phyloP scores from a whole-genome alignment of 1,140 invertebrate genomes.

The Penaeus chinensis region DNA sequence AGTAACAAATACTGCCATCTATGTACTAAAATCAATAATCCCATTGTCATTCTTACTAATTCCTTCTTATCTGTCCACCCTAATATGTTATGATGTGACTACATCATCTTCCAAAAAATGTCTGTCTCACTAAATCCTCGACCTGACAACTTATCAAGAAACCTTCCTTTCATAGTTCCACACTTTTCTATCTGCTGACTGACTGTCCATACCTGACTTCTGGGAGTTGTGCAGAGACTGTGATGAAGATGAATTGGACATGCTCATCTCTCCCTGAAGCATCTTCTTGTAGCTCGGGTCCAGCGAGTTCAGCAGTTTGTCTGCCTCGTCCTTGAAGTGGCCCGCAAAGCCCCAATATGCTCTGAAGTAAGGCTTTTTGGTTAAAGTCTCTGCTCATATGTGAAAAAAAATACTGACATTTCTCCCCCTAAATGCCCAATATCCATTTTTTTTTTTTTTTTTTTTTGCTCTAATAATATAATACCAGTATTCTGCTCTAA shows the following conservation, averaged over 20 bases:
- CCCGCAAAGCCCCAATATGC: constrained; percentile 91
- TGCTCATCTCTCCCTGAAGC: constrained; percentile 75
- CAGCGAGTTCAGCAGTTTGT: constrained; percentile 83
- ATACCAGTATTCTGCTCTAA: too few species aligned
- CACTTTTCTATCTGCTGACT: neutral
- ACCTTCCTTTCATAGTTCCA: too few species aligned
- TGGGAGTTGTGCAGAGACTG: constrained; percentile 54
- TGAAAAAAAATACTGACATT: constrained; percentile 20
- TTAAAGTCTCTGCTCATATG: neutral
- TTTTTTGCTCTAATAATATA: too few species aligned
- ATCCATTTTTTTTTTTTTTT: too few species aligned
- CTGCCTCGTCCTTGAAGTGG: constrained; percentile 91
- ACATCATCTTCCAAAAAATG: too few species aligned
- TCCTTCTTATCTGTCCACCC: too few species aligned
- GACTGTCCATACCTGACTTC: constrained; percentile 35
- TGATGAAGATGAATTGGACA: constrained; percentile 65
- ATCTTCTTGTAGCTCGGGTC: constrained; percentile 87
- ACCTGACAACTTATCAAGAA: too few species aligned
- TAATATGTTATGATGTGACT: too few species aligned
- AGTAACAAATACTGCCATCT: too few species aligned
- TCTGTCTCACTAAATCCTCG: too few species aligned
- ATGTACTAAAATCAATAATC: too few species aligned
- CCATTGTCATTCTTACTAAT: too few species aligned
- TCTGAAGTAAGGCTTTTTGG: constrained; percentile 69
- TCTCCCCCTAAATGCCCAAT: neutral